Percentiles rank a stretch among this genome's conserved stretches.
phyloP scores from a whole-genome alignment of 1,140 invertebrate species.

The Brachionus paranguensis region DNA sequence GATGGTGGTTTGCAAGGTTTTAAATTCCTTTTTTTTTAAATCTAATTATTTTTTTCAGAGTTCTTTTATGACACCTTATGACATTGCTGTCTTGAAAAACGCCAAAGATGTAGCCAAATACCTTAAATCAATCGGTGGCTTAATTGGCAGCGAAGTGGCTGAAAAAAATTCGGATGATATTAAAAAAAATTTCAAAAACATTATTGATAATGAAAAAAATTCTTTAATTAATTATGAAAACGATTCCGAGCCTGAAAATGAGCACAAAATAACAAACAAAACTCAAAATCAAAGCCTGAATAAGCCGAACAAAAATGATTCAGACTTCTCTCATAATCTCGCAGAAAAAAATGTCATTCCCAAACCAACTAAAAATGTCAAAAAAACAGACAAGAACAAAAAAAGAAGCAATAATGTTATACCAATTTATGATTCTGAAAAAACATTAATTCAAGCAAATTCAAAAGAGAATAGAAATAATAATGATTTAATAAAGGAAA shows the following conservation, averaged over 20 bases:
- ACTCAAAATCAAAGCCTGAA: background rate
- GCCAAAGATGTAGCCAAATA: conserved; percentile 83
- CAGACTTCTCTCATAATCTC: background rate
- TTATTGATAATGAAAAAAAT: conserved; percentile 27
- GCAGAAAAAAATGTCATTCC: background rate
- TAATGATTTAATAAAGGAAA: background rate
- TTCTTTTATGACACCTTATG: conserved; percentile 70
- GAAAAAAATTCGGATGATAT: conserved; percentile 44
- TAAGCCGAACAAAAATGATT: background rate
- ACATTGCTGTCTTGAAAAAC: conserved; percentile 76
- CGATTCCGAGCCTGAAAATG: conserved; percentile 44
- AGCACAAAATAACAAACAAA: background rate
- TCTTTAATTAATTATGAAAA: conserved; percentile 42
- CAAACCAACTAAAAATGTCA: conserved; percentile 27
- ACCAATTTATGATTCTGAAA: background rate
- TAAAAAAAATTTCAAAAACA: conserved; percentile 39
- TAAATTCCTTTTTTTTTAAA: background rate
- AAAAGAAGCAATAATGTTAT: conserved; percentile 39
- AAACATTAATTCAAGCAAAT: background rate
- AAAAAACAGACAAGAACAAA: conserved; percentile 8
- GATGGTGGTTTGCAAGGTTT: too few species aligned
- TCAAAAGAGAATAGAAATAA: conserved; percentile 3
- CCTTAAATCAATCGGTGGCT: conserved; percentile 78
- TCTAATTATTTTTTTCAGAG: conserved; percentile 43
- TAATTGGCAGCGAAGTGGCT: conserved; percentile 66